Base-by-base conservation (phyloP, 2,888 invertebrate species). In the Ectemnius continuus region DNA sequence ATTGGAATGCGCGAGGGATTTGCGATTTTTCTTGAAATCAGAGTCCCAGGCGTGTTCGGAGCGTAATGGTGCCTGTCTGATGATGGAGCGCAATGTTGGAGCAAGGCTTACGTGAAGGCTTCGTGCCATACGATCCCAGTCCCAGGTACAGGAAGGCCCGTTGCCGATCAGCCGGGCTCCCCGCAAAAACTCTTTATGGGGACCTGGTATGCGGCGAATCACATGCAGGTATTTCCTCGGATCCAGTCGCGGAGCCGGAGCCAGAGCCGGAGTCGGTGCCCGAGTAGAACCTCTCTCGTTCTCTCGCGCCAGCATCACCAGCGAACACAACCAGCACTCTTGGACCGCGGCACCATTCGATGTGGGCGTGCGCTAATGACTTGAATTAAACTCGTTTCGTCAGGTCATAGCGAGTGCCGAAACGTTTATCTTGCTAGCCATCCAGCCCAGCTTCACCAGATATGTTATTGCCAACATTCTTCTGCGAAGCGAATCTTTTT, bases 381-480 rank as follows among this genome's bases (percentile, higher is more conserved):
- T 85, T 81, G 84, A 87, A 85, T 87, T 87, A 86, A 87, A 87
- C 84, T 87, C 83, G 83, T 85, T 85, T 84, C 79, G 80, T 78
- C 81, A 80, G 78, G 72, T 82, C 68, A 62, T 67, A 63, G 76
- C 62, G 66, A 57, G 47, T 63, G 16, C 52, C 57, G 59, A 72
- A 77, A 67, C 58, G 56, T 59, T 63, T 68, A 64, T 69, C 68
- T 68, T 61, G 67, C 52, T 52, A 14, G 52, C 5, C 52, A 23
- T 23, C 23, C 47, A 6, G 14, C 16, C 11, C 5, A 16, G 52
- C 52, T 14, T 14, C n/a, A 52, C 4, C 8, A 16, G 36, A 62
- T 48, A 45, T 63, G 56, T 20, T 45, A 71, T 61, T 66, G 0
- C 4, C 52, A 62, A 65, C 59, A 75, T 76, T 60, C 67, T 65